These are phyloP conservation scores for Dolichoris vasculosae DNA, from an alignment of 1,140 invertebrate species.

Conservation along the genomic window DNA sequence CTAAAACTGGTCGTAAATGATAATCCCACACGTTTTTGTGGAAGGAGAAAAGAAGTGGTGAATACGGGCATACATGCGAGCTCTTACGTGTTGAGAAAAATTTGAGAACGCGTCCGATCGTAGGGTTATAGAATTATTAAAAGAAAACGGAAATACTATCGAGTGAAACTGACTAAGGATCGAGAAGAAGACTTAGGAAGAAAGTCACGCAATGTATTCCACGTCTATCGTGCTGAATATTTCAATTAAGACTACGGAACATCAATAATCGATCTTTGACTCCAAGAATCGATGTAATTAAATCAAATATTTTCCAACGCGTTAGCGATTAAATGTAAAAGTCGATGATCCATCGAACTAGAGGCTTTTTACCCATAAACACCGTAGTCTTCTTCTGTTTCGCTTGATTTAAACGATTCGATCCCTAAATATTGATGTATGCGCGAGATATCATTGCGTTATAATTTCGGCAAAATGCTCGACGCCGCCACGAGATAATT, in stretches of 20 bases:
- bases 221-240: constrained; percentile 28
- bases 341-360: background rate
- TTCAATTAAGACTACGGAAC: constrained; percentile 64
- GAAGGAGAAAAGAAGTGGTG: background rate
- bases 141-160: constrained; percentile 31
- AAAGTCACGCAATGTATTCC: background rate
- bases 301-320: constrained; percentile 71
- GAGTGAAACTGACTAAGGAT: too few species aligned
- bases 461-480: too few species aligned
- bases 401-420: background rate
- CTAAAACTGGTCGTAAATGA: constrained; percentile 11
- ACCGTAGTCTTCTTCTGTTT: background rate
- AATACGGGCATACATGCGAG: too few species aligned
- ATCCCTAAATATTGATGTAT: background rate
- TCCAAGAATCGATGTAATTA: constrained; percentile 71
- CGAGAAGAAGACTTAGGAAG: too few species aligned
- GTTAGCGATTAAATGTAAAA: constrained; percentile 63
- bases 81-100: constrained; percentile 49
- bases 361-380: background rate
- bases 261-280: constrained; percentile 70
- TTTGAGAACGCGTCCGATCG: constrained; percentile 48
- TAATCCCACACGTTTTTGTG: constrained; percentile 28
- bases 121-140: constrained; percentile 29
- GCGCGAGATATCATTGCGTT: too few species aligned
- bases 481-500: too few species aligned